phyloP scores from a whole-genome alignment of 2,888 invertebrate genomes.

The Odontocolon sp. region DNA sequence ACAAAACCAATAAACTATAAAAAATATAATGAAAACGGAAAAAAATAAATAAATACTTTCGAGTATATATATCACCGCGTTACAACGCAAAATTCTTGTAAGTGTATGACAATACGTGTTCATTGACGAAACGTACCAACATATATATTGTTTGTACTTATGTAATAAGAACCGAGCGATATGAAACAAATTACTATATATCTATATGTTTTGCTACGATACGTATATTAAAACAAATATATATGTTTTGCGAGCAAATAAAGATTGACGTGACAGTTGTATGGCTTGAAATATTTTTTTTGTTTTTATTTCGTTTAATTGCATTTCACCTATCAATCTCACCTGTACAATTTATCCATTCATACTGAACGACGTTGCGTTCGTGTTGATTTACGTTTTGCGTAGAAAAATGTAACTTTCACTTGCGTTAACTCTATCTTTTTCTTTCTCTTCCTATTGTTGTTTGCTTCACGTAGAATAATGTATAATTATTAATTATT shows the following conservation, averaged over 20 bases:
- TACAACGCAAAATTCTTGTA: slow-evolving; percentile 46
- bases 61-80: slow-evolving; percentile 24
- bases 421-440: background rate
- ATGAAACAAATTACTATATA: slow-evolving; percentile 47
- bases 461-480: slow-evolving; percentile 12
- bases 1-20: slow-evolving; percentile 18
- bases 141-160: slow-evolving; percentile 58
- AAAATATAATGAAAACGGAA: slow-evolving; percentile 17
- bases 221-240: slow-evolving; percentile 56
- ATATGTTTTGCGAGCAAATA: slow-evolving; percentile 70
- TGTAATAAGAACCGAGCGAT: slow-evolving; percentile 54
- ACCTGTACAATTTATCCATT: background rate
- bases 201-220: slow-evolving; percentile 57
- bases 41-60: slow-evolving; percentile 10
- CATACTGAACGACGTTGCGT: background rate
- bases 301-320: slow-evolving; percentile 28
- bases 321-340: slow-evolving; percentile 2
- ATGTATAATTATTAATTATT: slow-evolving; percentile 12
- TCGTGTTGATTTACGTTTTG: slow-evolving; percentile 15
- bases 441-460: slow-evolving; percentile 19
- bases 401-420: slow-evolving; percentile 27
- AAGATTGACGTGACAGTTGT: slow-evolving; percentile 70
- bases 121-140: slow-evolving; percentile 23
- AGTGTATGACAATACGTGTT: slow-evolving; percentile 50
- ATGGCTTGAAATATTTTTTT: slow-evolving; percentile 53